Evolutionary conservation across 2,797 vertebrate genomes (phyloP), one percentile per base, ranked within the genome.

Genomic region (Hafferia zeledoni): DNA sequence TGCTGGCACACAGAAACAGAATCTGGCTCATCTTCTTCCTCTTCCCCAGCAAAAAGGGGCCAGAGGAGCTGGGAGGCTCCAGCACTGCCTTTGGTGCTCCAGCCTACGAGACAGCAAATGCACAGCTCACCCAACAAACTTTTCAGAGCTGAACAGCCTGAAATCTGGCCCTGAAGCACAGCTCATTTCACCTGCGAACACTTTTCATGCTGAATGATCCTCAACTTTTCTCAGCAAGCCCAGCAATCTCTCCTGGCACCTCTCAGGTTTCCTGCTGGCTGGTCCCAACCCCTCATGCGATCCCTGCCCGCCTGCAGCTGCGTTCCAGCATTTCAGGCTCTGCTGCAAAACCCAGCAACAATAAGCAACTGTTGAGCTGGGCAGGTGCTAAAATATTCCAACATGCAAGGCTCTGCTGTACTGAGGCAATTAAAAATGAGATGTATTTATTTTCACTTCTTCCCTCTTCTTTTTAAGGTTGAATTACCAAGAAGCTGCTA

Each of bases 301-400:
- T 71, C 53, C 63, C 89, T 67, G 82, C 82, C 84, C 3, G 55
- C 69, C 88, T 13, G 6, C 94, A 94, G 94, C 93, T 91, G 95
- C 91, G 35, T 1, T 0, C 61, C 2, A 0, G 55, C 87, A 8
- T 23, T 35, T 57, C 10, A 27, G 69, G 81, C 83, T 85, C 81
- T 18, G 87, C 90, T 24, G 30, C 43, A 80, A 93, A 87, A 53
- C 55, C 74, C 85, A 64, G 22, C 4, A 79, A 94, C 94, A 91
- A 95, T 63, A 44, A 91, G 70, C 91, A 94, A 96, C 95, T 94
- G 96, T 95, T 95, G 88, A 96, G 85, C 91, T 61, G 85, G 80
- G 91, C 95, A 94, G 93, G 95, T 93, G 96, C 87, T 96, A 90
- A 96, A 96, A 93, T 96, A 94, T 77, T 91, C 85, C 83, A 79